Percentiles rank a stretch among this genome's conserved stretches.
These are phyloP conservation scores for Drosophila parabipectinata DNA, from an alignment of 1,140 invertebrate species.

Conservation along the genomic window DNA sequence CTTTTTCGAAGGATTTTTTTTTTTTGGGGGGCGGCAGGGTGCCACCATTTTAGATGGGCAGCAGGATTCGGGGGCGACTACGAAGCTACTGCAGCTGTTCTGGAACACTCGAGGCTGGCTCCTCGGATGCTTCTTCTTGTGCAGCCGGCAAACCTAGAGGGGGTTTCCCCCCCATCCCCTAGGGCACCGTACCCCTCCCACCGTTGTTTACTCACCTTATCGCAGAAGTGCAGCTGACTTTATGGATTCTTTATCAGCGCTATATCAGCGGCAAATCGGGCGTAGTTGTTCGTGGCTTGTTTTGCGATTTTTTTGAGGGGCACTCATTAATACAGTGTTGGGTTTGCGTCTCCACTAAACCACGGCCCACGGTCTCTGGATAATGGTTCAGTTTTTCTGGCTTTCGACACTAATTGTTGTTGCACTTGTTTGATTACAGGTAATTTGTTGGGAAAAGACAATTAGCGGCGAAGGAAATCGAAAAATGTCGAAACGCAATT, in stretches of 20 bases:
- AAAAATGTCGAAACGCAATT: constrained; percentile 73
- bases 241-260: constrained; percentile 35
- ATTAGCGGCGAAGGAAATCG: constrained; percentile 37
- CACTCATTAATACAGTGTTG: constrained; percentile 45
- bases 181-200: not conserved
- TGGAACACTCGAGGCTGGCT: constrained; percentile 29
- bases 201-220: constrained; percentile 72
- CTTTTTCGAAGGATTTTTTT: constrained; percentile 2
- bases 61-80: constrained; percentile 52
- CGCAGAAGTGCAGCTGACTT: constrained; percentile 74
- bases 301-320: constrained; percentile 32
- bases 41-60: not conserved
- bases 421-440: constrained; percentile 7
- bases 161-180: not conserved
- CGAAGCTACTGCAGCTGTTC: constrained; percentile 63
- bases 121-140: not conserved
- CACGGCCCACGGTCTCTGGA: not conserved
- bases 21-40: not conserved
- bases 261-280: constrained; percentile 61
- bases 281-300: constrained; percentile 33
- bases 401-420: not conserved
- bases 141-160: constrained; percentile 4
- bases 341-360: constrained; percentile 21
- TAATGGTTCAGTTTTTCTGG: not conserved
- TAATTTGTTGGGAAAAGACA: constrained; percentile 13